Evolutionary conservation across 2,888 invertebrate genomes (phyloP).

Genomic region (Amphipoea lucens): DNA sequence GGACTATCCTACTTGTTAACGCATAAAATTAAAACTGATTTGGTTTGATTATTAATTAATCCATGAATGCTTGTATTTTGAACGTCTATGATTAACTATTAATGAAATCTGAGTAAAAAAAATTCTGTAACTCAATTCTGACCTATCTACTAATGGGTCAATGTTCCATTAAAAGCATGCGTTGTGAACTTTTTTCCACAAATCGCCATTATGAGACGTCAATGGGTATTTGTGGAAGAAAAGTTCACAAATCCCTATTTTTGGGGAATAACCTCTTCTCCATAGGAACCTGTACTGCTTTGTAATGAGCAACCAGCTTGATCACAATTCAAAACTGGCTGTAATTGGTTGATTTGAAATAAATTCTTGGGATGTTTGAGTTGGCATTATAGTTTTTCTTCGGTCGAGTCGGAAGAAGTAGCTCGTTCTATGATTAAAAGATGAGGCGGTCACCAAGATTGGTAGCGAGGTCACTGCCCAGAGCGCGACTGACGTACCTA

Average conservation of each 20-base stretch:
- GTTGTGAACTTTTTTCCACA: no score
- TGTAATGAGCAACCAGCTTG: background rate
- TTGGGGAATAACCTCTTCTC: background rate
- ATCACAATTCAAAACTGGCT: background rate
- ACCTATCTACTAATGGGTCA: no score
- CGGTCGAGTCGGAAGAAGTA: background rate
- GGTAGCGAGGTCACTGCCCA: background rate
- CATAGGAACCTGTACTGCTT: background rate
- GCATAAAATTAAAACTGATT: no score
- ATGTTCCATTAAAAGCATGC: no score
- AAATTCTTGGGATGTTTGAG: background rate
- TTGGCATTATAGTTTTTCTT: background rate
- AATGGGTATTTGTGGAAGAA: no score
- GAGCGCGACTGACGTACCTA: background rate
- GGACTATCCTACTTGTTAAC: no score
- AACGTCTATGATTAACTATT: no score
- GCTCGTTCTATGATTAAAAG: background rate
- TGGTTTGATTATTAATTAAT: no score
- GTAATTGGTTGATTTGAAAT: background rate
- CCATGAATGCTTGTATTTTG: no score
- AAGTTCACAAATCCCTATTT: background rate
- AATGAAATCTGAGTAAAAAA: no score
- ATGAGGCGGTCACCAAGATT: background rate
- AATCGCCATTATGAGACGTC: background rate
- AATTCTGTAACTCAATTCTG: no score